phyloP scores from a whole-genome alignment of 2,113 vertebrate genomes.

The Neotragus pygmaeus region DNA sequence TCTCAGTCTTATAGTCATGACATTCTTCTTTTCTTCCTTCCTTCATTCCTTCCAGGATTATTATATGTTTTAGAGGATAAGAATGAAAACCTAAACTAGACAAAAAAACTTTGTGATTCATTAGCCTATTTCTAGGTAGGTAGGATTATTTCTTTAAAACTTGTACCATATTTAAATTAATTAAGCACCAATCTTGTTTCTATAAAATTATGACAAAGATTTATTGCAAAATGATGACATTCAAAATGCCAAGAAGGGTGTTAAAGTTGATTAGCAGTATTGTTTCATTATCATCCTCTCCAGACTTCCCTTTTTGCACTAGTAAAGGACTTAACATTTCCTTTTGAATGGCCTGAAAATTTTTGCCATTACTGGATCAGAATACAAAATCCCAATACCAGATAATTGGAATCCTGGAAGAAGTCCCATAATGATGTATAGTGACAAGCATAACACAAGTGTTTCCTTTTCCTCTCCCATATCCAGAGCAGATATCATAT shows the following conservation, averaged over 20 bases:
- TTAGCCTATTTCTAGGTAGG: neutral
- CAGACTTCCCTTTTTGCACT: neutral
- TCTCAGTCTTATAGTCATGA: neutral
- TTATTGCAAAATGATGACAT: neutral
- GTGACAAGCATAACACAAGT: neutral
- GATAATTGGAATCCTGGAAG: neutral
- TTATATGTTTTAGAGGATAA: neutral
- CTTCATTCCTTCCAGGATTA: neutral
- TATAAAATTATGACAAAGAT: neutral
- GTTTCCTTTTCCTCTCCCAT: neutral
- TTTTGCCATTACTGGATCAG: neutral
- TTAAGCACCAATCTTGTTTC: neutral
- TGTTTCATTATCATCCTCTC: neutral
- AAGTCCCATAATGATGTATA: neutral
- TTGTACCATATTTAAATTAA: neutral
- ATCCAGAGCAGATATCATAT: neutral
- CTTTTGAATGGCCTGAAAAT: neutral
- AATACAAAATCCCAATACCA: neutral
- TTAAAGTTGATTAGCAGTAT: neutral
- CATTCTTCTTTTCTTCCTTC: neutral
- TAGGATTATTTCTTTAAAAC: constrained; percentile 8
- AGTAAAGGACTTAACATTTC: neutral
- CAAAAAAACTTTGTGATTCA: neutral
- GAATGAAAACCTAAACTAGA: neutral
- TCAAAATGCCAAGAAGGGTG: neutral